phyloP scores from a whole-genome alignment of 2,888 invertebrate species.

The Maniola hyperantus region DNA sequence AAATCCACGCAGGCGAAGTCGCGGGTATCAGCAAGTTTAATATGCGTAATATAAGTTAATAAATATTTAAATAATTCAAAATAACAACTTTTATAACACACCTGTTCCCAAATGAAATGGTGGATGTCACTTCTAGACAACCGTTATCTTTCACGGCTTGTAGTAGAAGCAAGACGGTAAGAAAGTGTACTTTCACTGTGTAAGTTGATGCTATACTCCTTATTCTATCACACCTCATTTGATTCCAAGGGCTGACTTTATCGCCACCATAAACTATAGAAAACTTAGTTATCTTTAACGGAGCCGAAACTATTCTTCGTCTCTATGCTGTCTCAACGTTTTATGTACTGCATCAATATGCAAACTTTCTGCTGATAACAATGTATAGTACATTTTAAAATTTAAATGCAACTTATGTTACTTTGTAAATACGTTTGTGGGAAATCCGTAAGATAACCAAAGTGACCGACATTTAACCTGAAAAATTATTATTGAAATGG shows the following conservation, averaged over 20 bases:
- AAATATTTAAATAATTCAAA: too few species aligned
- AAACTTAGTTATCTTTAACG: slow-evolving; percentile 39
- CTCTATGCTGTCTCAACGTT: background rate
- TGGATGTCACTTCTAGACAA: slow-evolving; percentile 54
- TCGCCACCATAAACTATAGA: slow-evolving; percentile 45
- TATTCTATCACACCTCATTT: slow-evolving; percentile 76
- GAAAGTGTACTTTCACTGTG: slow-evolving; percentile 80
- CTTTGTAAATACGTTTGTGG: too few species aligned
- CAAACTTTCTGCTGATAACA: slow-evolving; percentile 20
- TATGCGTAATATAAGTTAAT: too few species aligned
- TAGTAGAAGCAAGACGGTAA: slow-evolving; percentile 62
- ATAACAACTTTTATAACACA: background rate
- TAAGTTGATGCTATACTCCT: slow-evolving; percentile 72
- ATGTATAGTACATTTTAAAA: slow-evolving; percentile 7
- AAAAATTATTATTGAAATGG: too few species aligned
- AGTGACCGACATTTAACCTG: too few species aligned
- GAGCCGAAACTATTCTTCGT: slow-evolving; percentile 22
- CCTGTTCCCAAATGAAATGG: background rate
- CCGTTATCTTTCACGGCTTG: slow-evolving; percentile 50
- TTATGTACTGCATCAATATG: background rate
- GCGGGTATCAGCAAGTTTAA: too few species aligned
- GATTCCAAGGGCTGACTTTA: slow-evolving; percentile 52
- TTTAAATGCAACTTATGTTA: too few species aligned
- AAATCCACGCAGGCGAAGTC: too few species aligned
- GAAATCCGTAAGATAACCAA: too few species aligned